These are phyloP conservation scores for Chironomus riparius DNA, from an alignment of 2,888 invertebrate genomes.

Conservation along the genomic window DNA sequence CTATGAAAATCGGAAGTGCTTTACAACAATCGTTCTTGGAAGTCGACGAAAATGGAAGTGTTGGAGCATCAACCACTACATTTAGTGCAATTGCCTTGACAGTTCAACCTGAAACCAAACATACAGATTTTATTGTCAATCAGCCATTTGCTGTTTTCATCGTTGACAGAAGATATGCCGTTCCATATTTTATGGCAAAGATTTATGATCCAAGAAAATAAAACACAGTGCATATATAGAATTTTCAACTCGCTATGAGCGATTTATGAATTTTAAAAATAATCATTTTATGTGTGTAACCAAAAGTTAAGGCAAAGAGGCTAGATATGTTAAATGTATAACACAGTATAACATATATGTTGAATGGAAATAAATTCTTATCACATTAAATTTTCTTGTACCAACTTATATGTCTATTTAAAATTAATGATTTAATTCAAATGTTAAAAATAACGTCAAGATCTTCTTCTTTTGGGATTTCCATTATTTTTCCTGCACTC, in stretches of 20 bases:
- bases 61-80: constrained; percentile 44
- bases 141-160: constrained; percentile 47
- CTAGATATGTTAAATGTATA: background rate
- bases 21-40: constrained; percentile 45
- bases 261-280: background rate
- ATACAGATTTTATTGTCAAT: constrained; percentile 40
- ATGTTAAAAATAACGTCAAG: background rate
- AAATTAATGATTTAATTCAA: background rate
- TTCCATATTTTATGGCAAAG: constrained; percentile 47
- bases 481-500: constrained; percentile 50
- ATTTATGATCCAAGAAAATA: constrained; percentile 45
- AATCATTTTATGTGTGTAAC: background rate
- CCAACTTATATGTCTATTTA: background rate
- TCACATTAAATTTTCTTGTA: background rate
- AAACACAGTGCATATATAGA: no score
- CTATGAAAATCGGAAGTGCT: constrained; percentile 41
- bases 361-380: background rate
- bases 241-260: background rate
- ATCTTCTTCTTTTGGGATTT: constrained; percentile 38
- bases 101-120: constrained; percentile 37
- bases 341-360: background rate
- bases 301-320: background rate
- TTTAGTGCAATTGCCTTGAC: constrained; percentile 45
- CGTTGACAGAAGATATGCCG: constrained; percentile 42
- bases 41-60: constrained; percentile 47